Conservation (phyloP, 2,888 invertebrate species). For the Heliconius aoede region DNA sequence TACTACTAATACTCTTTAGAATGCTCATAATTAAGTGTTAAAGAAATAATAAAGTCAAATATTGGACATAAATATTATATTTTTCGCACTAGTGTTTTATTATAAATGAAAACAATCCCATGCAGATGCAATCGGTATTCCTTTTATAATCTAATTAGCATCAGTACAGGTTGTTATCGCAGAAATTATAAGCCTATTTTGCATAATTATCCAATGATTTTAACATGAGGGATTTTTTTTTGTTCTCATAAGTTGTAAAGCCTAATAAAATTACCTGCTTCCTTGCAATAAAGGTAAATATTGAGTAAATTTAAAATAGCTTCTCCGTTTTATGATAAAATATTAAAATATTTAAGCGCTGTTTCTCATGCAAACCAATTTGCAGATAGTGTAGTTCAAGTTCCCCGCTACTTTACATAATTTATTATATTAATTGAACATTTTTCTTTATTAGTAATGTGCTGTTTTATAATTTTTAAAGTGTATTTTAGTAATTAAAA, state of each 20-base stretch:
- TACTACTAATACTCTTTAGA: not conserved
- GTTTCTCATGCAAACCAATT: not conserved
- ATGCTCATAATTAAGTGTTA: not conserved
- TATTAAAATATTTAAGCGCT: not conserved
- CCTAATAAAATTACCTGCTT: not conserved
- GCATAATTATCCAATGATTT: conserved; percentile 13
- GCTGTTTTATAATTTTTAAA: not conserved
- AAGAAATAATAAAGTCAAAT: not conserved
- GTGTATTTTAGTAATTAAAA: not conserved
- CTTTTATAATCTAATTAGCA: conserved; percentile 16
- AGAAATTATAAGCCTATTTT: conserved; percentile 7
- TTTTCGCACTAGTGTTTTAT: not conserved
- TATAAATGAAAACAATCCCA: not conserved
- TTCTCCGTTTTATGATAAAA: not conserved
- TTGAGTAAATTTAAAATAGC: not conserved
- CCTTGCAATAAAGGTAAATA: not conserved
- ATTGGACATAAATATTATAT: not conserved
- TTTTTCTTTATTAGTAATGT: not conserved
- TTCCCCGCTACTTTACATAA: not conserved
- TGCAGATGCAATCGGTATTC: not conserved
- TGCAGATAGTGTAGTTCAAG: not conserved
- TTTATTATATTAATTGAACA: not conserved
- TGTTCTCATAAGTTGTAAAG: not conserved
- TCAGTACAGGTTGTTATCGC: conserved; percentile 3
- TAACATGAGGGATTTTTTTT: not conserved